These are phyloP conservation scores for Lasioglossum morio DNA, from an alignment of 2,888 invertebrate genomes.

Conservation along the genomic window DNA sequence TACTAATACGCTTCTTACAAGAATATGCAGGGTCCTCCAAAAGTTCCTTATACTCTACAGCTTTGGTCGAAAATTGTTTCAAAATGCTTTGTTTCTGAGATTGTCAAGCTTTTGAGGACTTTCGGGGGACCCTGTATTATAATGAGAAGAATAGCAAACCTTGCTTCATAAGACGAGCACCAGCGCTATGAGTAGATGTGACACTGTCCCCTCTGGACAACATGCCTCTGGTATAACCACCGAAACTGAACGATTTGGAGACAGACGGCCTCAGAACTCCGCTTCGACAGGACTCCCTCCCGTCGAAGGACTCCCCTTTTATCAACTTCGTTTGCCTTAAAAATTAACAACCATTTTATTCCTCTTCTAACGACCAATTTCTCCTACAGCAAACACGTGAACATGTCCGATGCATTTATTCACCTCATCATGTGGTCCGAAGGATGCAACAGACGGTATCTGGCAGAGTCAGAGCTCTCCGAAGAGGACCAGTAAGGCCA, in stretches of 20 bases:
- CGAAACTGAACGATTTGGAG: constrained; percentile 95
- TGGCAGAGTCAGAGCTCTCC: constrained; percentile 82
- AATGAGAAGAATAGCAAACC: constrained; percentile 84
- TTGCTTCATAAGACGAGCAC: constrained; percentile 91
- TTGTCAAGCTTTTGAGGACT: too few relatives aligned
- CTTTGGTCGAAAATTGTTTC: too few relatives aligned
- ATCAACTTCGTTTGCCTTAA: constrained; percentile 82
- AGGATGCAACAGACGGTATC: constrained; percentile 80
- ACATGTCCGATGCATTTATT: constrained; percentile 11
- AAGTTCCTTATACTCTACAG: too few relatives aligned
- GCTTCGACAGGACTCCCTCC: constrained; percentile 84
- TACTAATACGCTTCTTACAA: too few relatives aligned
- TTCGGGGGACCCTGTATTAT: not conserved
- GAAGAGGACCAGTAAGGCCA: constrained; percentile 83
- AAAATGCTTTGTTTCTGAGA: too few relatives aligned
- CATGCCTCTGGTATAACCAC: constrained; percentile 89
- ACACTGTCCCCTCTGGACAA: constrained; percentile 88
- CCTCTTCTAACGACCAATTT: too few relatives aligned
- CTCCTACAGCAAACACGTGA: not conserved
- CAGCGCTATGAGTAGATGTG: constrained; percentile 88
- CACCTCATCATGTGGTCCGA: constrained; percentile 80
- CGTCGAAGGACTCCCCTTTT: constrained; percentile 86
- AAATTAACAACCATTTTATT: not conserved
- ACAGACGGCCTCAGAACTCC: constrained; percentile 86
- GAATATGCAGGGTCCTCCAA: too few relatives aligned